Base-by-base conservation (phyloP, 2,797 vertebrate genomes). In the Clarias platycephalus region DNA sequence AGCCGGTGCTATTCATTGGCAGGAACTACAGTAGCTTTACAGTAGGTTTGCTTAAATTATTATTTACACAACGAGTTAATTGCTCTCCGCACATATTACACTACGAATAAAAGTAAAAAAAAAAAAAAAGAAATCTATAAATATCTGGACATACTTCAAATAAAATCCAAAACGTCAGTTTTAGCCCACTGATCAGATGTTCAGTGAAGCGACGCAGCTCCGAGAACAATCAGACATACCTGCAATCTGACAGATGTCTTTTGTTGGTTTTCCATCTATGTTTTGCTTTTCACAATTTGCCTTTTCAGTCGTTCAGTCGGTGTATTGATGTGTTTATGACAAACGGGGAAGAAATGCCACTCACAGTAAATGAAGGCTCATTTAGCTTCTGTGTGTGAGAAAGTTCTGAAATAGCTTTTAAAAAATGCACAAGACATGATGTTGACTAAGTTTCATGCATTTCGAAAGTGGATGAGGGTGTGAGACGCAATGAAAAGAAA, bases 1-100 rank as follows among this genome's bases (percentile, higher is more conserved):
- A 86, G 79, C 87, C 88, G 81, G 84, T 84, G 77, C 82, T 83
- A 89, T 90, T 91, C 75, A 37, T 53, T 81, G 28, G 57, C 58
- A 66, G 79, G 53, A 83, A 74, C 85, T 82, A n/a, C n/a, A n/a
- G n/a, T n/a, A 79, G 63, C 78, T 75, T 86, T 77, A n/a, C n/a
- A n/a, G n/a, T n/a, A 44, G 64, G 58, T 78, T 83, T 75, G 84
- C 84, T 88, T 86, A 80, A 22, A 13, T 68, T 31, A 63, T 83
- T 31, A 81, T 55, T 83, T 80, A 79, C 31, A 79, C 53, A 74
- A 80, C 76, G 53, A 16, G 22, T 76, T 57, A 40, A 63, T 83
- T 55, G 15, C 24, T 68, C 16, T 58, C 53, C 68, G 40, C 18
- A 55, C 62, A 75, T 57, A 40, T 64, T 82, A 66, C 80, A 74